These are phyloP conservation scores for Opisthocomus hoazin DNA, from an alignment of 2,113 vertebrate species.

Conservation along the genomic window DNA sequence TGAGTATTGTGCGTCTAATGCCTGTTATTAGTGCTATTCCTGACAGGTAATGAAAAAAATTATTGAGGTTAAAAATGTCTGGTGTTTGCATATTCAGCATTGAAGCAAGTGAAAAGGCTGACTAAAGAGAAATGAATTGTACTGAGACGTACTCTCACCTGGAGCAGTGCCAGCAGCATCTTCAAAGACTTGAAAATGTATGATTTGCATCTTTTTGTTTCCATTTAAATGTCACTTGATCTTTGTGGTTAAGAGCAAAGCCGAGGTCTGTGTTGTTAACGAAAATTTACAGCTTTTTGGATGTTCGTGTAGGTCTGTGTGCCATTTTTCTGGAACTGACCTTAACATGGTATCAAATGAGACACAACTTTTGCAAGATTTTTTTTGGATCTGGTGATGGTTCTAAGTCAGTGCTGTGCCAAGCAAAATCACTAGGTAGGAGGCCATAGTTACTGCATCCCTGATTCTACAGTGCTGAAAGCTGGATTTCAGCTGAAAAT, in stretches of 20 bases:
- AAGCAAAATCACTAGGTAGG: background rate
- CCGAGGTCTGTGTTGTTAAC: constrained; percentile 14
- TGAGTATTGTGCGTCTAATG: background rate
- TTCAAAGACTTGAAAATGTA: constrained; percentile 23
- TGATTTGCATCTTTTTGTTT: constrained; percentile 26
- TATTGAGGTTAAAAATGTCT: background rate
- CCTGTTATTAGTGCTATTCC: background rate
- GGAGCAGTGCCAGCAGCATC: background rate
- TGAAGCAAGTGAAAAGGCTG: constrained; percentile 7
- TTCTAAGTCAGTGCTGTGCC: background rate
- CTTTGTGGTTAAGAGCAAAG: background rate
- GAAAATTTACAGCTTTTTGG: background rate
- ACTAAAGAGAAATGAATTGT: background rate
- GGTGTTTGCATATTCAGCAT: background rate
- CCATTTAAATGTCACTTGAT: background rate
- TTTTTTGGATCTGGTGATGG: background rate
- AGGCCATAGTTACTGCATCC: background rate
- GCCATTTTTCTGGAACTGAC: background rate
- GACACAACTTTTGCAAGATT: background rate
- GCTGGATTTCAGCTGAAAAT: background rate
- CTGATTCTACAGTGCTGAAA: background rate
- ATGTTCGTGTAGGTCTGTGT: background rate
- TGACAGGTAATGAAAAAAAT: constrained; percentile 9
- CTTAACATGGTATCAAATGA: background rate
- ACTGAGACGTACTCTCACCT: background rate